Evolutionary conservation across 2,113 vertebrate species (phyloP).

Genomic region (Lasiurus borealis): DNA sequence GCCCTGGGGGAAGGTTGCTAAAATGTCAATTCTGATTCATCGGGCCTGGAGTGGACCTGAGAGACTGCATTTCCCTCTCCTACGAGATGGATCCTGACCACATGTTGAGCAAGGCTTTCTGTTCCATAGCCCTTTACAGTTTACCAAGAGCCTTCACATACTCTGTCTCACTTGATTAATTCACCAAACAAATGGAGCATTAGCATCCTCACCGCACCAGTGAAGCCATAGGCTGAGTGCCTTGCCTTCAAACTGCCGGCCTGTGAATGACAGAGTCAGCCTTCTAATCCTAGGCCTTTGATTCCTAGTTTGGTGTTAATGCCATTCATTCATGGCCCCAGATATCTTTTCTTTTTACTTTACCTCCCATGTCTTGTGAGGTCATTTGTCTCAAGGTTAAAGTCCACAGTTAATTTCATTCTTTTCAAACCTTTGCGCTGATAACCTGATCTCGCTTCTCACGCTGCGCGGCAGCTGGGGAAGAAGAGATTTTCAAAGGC

Average conservation of each 20-base stretch:
- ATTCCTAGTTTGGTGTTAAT: background rate
- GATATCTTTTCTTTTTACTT: slow-evolving; percentile 10
- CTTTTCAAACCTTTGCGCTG: slow-evolving; percentile 74
- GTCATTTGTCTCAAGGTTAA: slow-evolving; percentile 61
- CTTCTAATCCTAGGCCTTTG: background rate
- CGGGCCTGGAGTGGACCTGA: background rate
- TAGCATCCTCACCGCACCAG: background rate
- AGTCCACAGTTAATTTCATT: slow-evolving; percentile 75
- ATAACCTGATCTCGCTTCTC: slow-evolving; percentile 63
- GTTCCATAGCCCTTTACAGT: background rate
- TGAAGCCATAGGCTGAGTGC: background rate
- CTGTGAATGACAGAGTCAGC: background rate
- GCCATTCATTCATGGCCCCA: background rate
- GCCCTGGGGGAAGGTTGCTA: background rate
- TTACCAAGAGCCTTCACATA: background rate
- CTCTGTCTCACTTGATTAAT: background rate
- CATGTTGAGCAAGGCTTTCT: background rate
- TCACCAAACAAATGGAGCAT: background rate
- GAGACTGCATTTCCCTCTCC: background rate
- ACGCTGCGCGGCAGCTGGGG: slow-evolving; percentile 55
- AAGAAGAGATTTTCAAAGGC: slow-evolving; percentile 70
- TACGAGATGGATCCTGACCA: background rate
- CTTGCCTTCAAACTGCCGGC: background rate
- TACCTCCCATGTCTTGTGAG: slow-evolving; percentile 52
- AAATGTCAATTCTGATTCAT: background rate